Base-by-base conservation (phyloP, 2,888 invertebrate genomes). In the Dysmachus trigonus region DNA sequence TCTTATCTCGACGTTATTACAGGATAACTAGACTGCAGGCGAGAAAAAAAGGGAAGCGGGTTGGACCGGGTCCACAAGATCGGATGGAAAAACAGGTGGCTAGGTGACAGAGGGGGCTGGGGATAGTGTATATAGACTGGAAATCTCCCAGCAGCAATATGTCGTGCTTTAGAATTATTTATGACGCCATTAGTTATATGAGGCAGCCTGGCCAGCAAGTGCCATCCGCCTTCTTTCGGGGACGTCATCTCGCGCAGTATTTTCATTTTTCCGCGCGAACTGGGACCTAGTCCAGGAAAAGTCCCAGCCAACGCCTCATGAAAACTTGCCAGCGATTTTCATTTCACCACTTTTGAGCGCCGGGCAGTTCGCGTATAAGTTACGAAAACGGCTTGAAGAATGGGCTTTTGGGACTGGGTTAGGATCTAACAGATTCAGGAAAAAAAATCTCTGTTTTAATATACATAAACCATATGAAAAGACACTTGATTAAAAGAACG, bases 181-280 rank as follows among this genome's bases (percentile, higher is more conserved):
- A 87, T 87, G 87, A 72, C 76, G 53, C 87, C 87, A 87, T 87
- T 87, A 87, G 87, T 87, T 87, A 83, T 87, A 87, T 84, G 84
- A 76, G 47, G 76, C 27, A 71, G 30, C 30, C 31, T 30, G 31
- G 51, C 81, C 41, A 27, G 35, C 77, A 41, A 41, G 5, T 41
- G 35, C 41, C 77, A 41, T 41, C 38, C 27, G 27, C 22, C 76
- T 77, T 77, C 38, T 22, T 35, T 38, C 76, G n/a, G 4, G 18
- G 76, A 35, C 22, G 76, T 76, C 76, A 76, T 76, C 76, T 38
- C 35, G 41, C 76, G 38, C 18, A 8, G 41, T 35, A 76, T 33
- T 38, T 38, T 76, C 76, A 76, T 76, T 76, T 76, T 76, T 76
- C 18, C n/a, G n/a, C n/a, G 6, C 62, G 27, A 10, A 7, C 62